phyloP scores from a whole-genome alignment of 2,888 invertebrate species.

The Microchrysa polita region DNA sequence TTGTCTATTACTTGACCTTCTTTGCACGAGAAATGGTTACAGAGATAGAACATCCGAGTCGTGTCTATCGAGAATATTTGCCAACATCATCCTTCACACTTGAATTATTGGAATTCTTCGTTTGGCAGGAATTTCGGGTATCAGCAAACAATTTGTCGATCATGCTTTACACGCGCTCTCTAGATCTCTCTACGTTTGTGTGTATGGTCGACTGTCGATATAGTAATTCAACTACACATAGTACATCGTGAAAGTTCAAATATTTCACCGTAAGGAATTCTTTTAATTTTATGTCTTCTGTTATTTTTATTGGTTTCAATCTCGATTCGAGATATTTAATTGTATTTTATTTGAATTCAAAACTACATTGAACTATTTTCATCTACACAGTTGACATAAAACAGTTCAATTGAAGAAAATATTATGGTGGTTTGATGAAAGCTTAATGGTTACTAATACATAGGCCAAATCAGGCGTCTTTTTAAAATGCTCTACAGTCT shows the following conservation, averaged over 20 bases:
- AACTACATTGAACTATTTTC: no score
- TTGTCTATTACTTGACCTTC: conserved; percentile 2
- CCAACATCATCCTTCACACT: conserved; percentile 24
- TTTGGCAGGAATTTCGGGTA: conserved; percentile 34
- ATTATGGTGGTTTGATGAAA: no score
- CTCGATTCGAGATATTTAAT: no score
- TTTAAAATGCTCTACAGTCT: no score
- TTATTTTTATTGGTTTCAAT: not conserved
- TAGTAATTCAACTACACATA: no score
- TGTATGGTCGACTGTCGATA: not conserved
- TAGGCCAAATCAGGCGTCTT: no score
- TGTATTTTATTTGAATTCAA: no score
- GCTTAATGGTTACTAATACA: no score
- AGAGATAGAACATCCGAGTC: no score
- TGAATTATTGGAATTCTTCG: conserved; percentile 30
- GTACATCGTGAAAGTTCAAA: not conserved
- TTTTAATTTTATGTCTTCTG: not conserved
- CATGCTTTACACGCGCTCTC: not conserved
- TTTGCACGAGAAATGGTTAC: conserved; percentile 4
- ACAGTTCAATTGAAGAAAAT: no score
- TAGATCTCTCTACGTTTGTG: conserved; percentile 14
- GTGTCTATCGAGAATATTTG: conserved; percentile 6
- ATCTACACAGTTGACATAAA: no score
- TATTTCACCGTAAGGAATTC: not conserved
- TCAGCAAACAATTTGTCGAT: conserved; percentile 25